phyloP scores from a whole-genome alignment of 2,888 invertebrate species.

The Mylabris sibirica region DNA sequence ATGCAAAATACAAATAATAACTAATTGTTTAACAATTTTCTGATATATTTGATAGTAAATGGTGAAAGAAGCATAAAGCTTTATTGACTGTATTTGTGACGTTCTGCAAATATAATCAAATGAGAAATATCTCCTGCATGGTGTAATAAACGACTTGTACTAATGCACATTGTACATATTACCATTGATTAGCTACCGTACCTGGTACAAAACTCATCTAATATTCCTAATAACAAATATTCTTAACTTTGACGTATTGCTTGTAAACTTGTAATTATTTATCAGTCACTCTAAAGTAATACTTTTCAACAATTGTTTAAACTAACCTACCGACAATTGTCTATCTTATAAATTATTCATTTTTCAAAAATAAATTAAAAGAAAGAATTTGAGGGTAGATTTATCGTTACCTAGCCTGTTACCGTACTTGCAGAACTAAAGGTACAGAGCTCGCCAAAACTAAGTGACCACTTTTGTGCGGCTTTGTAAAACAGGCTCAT shows the following conservation, averaged over 20 bases:
- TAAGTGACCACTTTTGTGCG: too few species aligned
- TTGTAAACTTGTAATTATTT: not conserved
- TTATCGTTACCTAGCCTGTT: too few species aligned
- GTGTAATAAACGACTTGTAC: slow-evolving; percentile 41
- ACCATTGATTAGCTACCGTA: slow-evolving; percentile 39
- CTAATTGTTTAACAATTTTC: slow-evolving; percentile 17
- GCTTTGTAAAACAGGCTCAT: too few species aligned
- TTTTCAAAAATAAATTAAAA: too few species aligned
- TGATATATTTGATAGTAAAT: slow-evolving; percentile 8
- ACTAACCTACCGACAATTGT: too few species aligned
- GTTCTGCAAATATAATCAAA: slow-evolving; percentile 43
- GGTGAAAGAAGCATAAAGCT: slow-evolving; percentile 30
- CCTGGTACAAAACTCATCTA: slow-evolving; percentile 37
- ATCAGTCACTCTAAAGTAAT: too few species aligned
- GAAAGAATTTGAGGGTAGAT: too few species aligned
- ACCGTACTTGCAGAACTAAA: too few species aligned
- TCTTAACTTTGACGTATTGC: not conserved
- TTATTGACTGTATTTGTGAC: slow-evolving; percentile 26
- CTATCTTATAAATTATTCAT: too few species aligned
- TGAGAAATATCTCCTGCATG: slow-evolving; percentile 45
- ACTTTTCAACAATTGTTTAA: too few species aligned
- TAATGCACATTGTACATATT: slow-evolving; percentile 47
- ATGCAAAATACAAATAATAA: slow-evolving; percentile 17
- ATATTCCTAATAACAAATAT: not conserved
- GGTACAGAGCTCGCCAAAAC: too few species aligned